Conservation (phyloP, 2,888 invertebrate species). For the Latrodectus elegans region DNA sequence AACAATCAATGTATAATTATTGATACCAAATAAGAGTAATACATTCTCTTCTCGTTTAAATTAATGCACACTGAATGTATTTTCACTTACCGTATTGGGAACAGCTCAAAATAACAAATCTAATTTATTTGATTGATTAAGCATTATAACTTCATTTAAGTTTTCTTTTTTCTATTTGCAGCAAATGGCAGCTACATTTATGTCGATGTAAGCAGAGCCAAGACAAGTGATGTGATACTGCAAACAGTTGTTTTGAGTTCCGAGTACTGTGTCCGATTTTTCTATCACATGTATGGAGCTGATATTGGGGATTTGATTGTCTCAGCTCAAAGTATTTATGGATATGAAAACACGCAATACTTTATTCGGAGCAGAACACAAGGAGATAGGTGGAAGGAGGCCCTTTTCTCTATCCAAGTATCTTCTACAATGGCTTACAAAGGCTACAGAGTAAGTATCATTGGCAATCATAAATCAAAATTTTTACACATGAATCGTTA, state of each 20-base stretch:
- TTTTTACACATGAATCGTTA: no score
- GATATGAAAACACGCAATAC: neutral
- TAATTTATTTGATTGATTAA: no score
- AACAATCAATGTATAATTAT: no score
- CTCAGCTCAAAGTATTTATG: neutral
- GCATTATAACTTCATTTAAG: no score
- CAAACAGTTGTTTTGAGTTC: constrained; percentile 8
- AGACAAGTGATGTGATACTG: constrained; percentile 21
- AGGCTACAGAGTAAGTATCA: constrained; percentile 35
- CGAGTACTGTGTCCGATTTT: constrained; percentile 51
- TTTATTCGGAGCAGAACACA: constrained; percentile 37
- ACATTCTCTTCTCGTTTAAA: no score
- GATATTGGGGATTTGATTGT: constrained; percentile 52
- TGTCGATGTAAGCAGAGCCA: constrained; percentile 34
- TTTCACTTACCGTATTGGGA: no score
- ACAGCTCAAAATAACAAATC: no score
- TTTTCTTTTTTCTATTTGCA: constrained; percentile 12
- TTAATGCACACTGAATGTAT: no score
- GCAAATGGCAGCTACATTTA: constrained; percentile 56
- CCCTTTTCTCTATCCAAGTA: neutral
- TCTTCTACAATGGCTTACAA: neutral
- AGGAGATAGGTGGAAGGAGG: constrained; percentile 64
- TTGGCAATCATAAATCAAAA: no score
- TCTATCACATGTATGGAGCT: constrained; percentile 67
- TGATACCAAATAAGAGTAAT: no score